Percentiles rank a stretch among this genome's conserved stretches.
Conservation (phyloP, 2,888 invertebrate genomes). For the Leptogaster cylindrica region DNA sequence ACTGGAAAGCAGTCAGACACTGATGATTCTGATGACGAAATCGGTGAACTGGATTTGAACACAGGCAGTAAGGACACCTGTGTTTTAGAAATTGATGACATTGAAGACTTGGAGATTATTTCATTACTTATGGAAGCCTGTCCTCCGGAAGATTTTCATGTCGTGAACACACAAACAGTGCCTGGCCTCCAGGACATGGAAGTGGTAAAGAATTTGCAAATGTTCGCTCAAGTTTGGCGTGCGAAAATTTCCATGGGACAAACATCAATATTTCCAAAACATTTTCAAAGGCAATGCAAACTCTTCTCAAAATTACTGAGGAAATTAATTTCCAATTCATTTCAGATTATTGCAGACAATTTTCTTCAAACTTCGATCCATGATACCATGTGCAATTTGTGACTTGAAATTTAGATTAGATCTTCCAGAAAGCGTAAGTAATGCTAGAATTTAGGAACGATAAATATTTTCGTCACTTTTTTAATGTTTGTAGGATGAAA, state of each 20-base stretch:
- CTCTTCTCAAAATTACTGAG: too few species aligned
- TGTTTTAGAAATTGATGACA: slow-evolving; percentile 83
- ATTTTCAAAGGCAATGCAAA: slow-evolving; percentile 65
- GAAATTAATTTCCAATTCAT: slow-evolving; percentile 41
- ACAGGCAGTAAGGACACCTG: slow-evolving; percentile 81
- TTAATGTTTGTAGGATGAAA: slow-evolving; percentile 65
- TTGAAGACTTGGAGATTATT: slow-evolving; percentile 80
- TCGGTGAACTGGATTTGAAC: slow-evolving; percentile 71
- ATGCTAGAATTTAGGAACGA: too few species aligned
- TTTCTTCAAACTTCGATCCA: slow-evolving; percentile 85
- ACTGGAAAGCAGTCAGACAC: slow-evolving; percentile 62
- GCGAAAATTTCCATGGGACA: slow-evolving; percentile 66
- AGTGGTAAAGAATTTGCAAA: slow-evolving; percentile 74
- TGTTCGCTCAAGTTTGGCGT: slow-evolving; percentile 85
- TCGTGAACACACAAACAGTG: slow-evolving; percentile 78
- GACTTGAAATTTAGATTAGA: slow-evolving; percentile 83
- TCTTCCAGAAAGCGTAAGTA: slow-evolving; percentile 78
- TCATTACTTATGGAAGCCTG: slow-evolving; percentile 75
- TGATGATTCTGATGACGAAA: slow-evolving; percentile 73
- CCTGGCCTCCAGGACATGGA: slow-evolving; percentile 75
- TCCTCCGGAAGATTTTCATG: slow-evolving; percentile 78
- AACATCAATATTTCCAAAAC: slow-evolving; percentile 65
- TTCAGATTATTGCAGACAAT: slow-evolving; percentile 72
- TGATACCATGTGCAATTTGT: slow-evolving; percentile 86
- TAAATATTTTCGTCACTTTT: not conserved